Percentiles rank a stretch among this genome's conserved stretches.
Conservation (phyloP, 64 coral and sea anemone genomes). For the Dendrophyllia cribrosa region DNA sequence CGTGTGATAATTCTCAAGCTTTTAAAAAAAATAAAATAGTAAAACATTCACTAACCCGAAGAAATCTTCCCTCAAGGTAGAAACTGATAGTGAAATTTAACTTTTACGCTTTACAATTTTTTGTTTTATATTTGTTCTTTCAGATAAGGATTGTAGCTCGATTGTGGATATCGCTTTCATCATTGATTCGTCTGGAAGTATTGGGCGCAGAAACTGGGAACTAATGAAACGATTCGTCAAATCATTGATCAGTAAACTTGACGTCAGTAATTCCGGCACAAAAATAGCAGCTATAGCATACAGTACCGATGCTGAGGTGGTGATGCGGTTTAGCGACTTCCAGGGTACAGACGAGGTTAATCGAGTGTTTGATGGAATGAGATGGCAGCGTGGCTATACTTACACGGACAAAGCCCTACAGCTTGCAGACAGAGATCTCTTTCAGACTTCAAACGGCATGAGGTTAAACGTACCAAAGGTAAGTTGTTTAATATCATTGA, state of each 20-base stretch:
- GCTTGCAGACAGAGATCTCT: conserved; percentile 63
- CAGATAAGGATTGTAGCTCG: conserved; percentile 12
- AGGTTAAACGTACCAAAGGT: conserved; percentile 48
- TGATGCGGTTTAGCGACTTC: conserved; percentile 43
- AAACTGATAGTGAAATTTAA: too few relatives aligned
- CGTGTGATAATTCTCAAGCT: too few relatives aligned
- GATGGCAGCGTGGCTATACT: conserved; percentile 48
- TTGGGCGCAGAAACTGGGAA: conserved; percentile 61
- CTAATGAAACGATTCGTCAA: conserved; percentile 55
- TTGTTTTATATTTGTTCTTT: neutral
- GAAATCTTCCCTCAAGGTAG: too few relatives aligned
- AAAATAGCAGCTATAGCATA: conserved; percentile 53
- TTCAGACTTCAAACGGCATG: conserved; percentile 52
- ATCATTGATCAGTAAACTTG: conserved; percentile 29
- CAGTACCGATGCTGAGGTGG: conserved; percentile 44
- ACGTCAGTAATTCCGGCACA: conserved; percentile 35
- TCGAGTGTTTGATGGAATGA: conserved; percentile 33
- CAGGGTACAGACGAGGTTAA: conserved; percentile 38
- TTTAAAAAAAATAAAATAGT: too few relatives aligned
- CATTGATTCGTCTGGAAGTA: conserved; percentile 74
- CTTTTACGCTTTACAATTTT: too few relatives aligned
- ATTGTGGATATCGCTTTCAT: conserved; percentile 45
- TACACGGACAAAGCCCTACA: conserved; percentile 61
- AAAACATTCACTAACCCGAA: too few relatives aligned
- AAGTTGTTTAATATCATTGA: neutral